These are phyloP conservation scores for Progne subis DNA, from an alignment of 2,113 vertebrate species.

Conservation along the genomic window DNA sequence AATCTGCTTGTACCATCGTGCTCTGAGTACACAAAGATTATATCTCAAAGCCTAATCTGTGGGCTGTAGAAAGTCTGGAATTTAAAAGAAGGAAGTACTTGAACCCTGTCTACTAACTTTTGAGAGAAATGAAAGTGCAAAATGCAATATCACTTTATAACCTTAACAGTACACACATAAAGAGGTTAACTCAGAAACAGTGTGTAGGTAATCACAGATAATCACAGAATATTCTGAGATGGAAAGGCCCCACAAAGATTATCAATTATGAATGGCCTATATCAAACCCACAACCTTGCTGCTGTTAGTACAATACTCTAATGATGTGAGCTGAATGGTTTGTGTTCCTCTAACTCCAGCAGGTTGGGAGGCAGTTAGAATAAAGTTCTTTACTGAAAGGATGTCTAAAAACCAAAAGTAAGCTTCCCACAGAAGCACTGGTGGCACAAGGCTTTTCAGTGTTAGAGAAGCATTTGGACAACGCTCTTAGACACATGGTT, in stretches of 20 bases:
- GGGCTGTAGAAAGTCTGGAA: not conserved
- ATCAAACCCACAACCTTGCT: not conserved
- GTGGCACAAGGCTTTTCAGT: not conserved
- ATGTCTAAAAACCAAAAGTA: not conserved
- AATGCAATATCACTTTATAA: not conserved
- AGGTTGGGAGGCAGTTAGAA: not conserved
- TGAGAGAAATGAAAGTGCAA: not conserved
- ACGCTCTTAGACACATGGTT: not conserved
- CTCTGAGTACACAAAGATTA: not conserved
- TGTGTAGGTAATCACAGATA: not conserved
- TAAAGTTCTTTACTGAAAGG: not conserved
- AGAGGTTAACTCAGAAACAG: not conserved
- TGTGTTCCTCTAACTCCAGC: not conserved
- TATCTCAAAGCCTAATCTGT: not conserved
- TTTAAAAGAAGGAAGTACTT: not conserved
- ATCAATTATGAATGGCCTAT: not conserved
- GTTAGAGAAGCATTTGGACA: not conserved
- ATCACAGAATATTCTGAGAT: not conserved
- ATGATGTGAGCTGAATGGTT: accelerated
- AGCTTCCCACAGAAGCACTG: not conserved
- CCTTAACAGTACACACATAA: not conserved
- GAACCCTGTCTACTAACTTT: not conserved
- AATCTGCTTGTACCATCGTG: not conserved
- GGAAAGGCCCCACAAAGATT: not conserved
- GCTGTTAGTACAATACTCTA: not conserved